Base-by-base conservation (phyloP, 1,140 invertebrate genomes). In the Araneus ventricosus region DNA sequence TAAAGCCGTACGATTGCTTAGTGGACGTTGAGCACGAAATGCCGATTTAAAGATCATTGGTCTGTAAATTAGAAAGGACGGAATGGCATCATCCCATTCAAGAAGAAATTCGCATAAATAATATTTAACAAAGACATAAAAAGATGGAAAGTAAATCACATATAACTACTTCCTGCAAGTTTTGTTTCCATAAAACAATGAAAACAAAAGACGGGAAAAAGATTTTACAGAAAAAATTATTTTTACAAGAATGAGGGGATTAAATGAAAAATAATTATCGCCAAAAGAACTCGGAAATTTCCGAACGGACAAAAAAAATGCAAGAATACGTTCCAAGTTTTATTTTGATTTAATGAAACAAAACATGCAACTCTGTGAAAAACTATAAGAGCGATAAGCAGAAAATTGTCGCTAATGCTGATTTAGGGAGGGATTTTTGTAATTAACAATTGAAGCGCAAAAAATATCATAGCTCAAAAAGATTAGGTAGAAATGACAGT, bases 301-400 rank as follows among this genome's bases (percentile, higher is more conserved):
- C 2, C 24, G 6, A 10, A 45, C 8, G n/a, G 37, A 20, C 20
- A 84, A 45, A 80, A 41, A 41, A 57, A 3, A 45, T 24, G 1
- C n/a, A 84, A 52, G 45, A 52, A 84, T n/a, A n/a, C 39, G 45
- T 24, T 3, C 20, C 1, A 82, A 37, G 30, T 82, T 41, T 84
- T 84, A 84, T 84, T 84, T 52, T 84, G 82, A 84, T 84, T 84
- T 84, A 84, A 45, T 84, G 82, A 84, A 84, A 84, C 82, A 84
- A 84, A 52, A 84, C 82, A 84, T 84, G 82, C 82, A 84, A 84
- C 41, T 84, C n/a, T 45, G 82, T 84, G 82, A 84, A 84, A 84
- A 84, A 84, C 41, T 84, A 57, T 37, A 30, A 75, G 27, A 75
- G 10, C 27, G n/a, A 70, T 30, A 37, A 75, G 37, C 82, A 57